phyloP scores from a whole-genome alignment of 2,113 vertebrate species.

The Leptosomus discolor region DNA sequence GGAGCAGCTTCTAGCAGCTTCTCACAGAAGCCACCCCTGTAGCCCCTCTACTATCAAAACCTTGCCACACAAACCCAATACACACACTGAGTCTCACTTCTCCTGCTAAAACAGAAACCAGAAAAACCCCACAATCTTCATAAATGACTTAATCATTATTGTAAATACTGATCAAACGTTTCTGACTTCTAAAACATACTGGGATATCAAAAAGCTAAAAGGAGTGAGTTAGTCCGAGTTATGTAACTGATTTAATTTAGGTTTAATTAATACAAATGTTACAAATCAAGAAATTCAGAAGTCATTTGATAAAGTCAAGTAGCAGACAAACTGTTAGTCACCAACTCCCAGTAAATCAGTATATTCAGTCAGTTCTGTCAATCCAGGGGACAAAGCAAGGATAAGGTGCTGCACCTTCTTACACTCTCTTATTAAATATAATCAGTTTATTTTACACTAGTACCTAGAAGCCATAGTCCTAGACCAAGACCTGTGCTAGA shows the following conservation, averaged over 20 bases:
- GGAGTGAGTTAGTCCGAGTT: background rate
- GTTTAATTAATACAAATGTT: background rate
- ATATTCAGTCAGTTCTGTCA: background rate
- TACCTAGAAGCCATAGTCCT: background rate
- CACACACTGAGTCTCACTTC: background rate
- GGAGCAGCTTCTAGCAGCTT: background rate
- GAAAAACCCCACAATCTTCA: background rate
- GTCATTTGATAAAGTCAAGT: background rate
- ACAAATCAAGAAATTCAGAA: background rate
- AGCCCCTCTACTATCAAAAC: background rate
- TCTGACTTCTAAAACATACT: background rate
- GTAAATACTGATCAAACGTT: background rate
- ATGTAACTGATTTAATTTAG: background rate
- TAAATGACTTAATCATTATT: background rate
- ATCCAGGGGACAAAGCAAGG: background rate
- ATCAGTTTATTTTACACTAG: background rate
- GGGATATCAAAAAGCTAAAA: background rate
- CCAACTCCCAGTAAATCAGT: background rate
- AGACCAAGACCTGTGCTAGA: background rate
- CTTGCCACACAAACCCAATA: background rate
- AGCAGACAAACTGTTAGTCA: background rate
- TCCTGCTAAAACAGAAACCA: background rate
- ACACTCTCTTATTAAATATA: background rate
- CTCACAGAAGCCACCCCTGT: background rate
- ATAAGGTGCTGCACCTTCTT: background rate